Conservation (phyloP, 2,888 invertebrate genomes). For the Acronicta psi region DNA sequence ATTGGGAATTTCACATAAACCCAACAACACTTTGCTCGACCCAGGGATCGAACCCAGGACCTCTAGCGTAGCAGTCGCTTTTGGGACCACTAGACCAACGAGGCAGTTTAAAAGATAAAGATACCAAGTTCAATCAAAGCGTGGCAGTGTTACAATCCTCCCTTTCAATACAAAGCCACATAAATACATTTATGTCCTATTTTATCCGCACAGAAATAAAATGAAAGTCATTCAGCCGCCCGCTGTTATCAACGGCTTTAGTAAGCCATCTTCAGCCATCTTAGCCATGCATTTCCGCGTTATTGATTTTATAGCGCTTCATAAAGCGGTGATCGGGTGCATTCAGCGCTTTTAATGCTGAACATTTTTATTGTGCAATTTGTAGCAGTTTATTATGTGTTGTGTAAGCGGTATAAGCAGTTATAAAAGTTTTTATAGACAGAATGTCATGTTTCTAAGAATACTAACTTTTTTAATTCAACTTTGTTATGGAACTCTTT, state of each 20-base stretch:
- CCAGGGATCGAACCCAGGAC: too few species aligned
- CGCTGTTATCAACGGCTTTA: conserved; percentile 36
- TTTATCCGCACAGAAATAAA: conserved; percentile 30
- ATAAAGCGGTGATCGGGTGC: conserved; percentile 26
- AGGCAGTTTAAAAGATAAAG: too few species aligned
- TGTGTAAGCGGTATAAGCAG: too few species aligned
- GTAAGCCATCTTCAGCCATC: conserved; percentile 42
- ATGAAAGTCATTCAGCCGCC: conserved; percentile 34
- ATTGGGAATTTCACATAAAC: too few species aligned
- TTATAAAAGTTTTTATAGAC: too few species aligned
- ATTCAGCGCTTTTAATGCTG: conserved; percentile 48
- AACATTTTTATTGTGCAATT: conserved; percentile 9
- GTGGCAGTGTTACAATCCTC: conserved; percentile 33
- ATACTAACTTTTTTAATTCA: too few species aligned
- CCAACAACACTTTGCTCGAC: too few species aligned
- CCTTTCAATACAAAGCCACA: conserved; percentile 27
- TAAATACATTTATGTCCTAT: conserved; percentile 41
- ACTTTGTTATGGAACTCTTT: too few species aligned
- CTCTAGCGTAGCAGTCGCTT: too few species aligned
- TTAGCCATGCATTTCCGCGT: conserved; percentile 43
- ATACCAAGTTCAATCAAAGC: conserved; percentile 12
- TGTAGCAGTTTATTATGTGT: conserved; percentile 8
- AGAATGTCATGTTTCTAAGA: too few species aligned
- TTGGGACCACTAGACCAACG: too few species aligned
- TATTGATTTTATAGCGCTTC: conserved; percentile 46